Evolutionary conservation across 2,888 invertebrate species (phyloP).

Genomic region (Perizoma affinitatum): DNA sequence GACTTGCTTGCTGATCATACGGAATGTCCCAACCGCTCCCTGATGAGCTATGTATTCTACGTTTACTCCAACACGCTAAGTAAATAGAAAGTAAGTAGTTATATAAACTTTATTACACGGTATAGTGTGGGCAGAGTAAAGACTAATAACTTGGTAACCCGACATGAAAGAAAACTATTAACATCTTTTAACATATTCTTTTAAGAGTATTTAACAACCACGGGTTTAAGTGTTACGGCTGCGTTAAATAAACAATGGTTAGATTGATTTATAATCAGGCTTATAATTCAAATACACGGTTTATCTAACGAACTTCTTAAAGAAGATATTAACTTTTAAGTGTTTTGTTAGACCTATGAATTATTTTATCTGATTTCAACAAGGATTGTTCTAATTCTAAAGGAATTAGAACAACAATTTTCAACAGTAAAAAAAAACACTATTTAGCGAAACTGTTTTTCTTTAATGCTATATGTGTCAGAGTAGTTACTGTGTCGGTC

Average conservation of each 20-base stretch:
- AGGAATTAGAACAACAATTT: too few species aligned
- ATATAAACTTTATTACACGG: conserved; percentile 34
- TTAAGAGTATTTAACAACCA: neutral
- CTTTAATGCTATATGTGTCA: too few species aligned
- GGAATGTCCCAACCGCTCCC: neutral
- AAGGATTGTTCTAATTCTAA: too few species aligned
- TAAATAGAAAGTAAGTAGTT: conserved; percentile 35
- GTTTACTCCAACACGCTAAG: conserved; percentile 20
- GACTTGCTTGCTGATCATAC: too few species aligned
- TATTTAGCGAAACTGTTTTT: too few species aligned
- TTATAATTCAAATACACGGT: neutral
- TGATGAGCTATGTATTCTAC: conserved; percentile 10
- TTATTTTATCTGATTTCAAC: too few species aligned
- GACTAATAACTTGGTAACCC: conserved; percentile 2
- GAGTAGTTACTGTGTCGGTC: neutral
- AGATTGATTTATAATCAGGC: conserved; percentile 1
- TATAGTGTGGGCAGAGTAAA: conserved; percentile 22
- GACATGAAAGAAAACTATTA: conserved; percentile 7
- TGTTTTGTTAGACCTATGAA: too few species aligned
- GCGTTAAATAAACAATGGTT: conserved; percentile 4
- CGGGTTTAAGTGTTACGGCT: conserved; percentile 1
- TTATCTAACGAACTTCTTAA: too few species aligned
- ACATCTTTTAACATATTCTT: neutral
- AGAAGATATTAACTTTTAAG: too few species aligned
- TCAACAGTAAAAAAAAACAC: too few species aligned